Conservation (phyloP, 30 jellyfish, hydroid and myxozoan genomes). For the Pelagia noctiluca region DNA sequence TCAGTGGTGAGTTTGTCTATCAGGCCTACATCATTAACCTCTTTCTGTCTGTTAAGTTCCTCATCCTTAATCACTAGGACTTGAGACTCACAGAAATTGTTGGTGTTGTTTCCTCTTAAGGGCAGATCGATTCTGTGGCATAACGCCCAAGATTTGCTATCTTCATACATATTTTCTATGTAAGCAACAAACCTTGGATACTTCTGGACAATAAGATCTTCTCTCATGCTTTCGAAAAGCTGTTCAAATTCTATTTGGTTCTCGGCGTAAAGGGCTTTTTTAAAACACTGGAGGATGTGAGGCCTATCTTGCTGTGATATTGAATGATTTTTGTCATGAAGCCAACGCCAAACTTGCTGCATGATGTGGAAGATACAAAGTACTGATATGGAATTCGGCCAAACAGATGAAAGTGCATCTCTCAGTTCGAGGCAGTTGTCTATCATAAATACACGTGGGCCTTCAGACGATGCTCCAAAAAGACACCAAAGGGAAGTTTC, state of each 20-base stretch:
- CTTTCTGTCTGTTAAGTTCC: constrained; percentile 18
- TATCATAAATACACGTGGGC: constrained; percentile 11
- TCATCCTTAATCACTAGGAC: constrained; percentile 33
- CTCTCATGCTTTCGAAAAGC: background rate
- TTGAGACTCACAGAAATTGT: constrained; percentile 35
- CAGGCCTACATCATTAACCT: constrained; percentile 28
- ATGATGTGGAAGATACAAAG: background rate
- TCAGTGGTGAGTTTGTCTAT: constrained; percentile 7
- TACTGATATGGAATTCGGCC: background rate
- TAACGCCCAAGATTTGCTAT: constrained; percentile 29
- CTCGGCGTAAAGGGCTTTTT: background rate
- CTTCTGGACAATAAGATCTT: background rate
- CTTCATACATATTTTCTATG: constrained; percentile 1
- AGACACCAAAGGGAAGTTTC: background rate
- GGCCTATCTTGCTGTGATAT: constrained; percentile 18
- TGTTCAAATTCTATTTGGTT: background rate
- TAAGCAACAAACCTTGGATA: background rate
- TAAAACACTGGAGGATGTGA: background rate
- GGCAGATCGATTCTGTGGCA: constrained; percentile 17
- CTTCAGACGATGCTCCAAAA: background rate
- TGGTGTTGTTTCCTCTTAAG: constrained; percentile 15
- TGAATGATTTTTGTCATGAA: background rate
- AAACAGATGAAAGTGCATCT: background rate
- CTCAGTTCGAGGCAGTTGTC: constrained; percentile 7
- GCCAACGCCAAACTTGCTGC: constrained; percentile 20